Percentiles rank a stretch among this genome's conserved stretches.
Conservation (phyloP, 1,140 invertebrate species). For the Lordiphosa mommai region DNA sequence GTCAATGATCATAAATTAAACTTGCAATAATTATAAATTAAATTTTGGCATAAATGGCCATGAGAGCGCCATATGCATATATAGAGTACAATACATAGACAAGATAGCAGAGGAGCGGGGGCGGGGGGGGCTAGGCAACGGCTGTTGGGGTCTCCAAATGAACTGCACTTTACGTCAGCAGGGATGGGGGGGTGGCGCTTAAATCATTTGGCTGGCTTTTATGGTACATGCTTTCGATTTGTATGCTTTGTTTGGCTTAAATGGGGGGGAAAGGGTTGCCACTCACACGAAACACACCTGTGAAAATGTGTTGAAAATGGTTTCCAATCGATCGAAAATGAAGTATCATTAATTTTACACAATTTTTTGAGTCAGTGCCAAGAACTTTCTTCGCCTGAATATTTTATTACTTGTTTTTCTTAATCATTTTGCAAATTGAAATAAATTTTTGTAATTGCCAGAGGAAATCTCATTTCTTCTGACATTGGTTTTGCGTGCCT, state of each 20-base stretch:
- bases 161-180: conserved; percentile 62
- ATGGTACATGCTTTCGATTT: conserved; percentile 51
- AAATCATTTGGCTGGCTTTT: conserved; percentile 58
- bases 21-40: conserved; percentile 78
- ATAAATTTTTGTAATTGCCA: too few relatives aligned
- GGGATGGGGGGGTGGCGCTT: conserved; percentile 22
- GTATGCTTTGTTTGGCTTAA: conserved; percentile 64
- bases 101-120: neutral
- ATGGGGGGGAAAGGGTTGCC: conserved; percentile 37
- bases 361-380: too few relatives aligned
- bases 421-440: too few relatives aligned
- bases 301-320: too few relatives aligned
- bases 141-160: conserved; percentile 34
- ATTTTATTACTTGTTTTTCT: too few relatives aligned
- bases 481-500: too few relatives aligned
- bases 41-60: conserved; percentile 76
- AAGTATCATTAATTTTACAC: too few relatives aligned
- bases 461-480: too few relatives aligned
- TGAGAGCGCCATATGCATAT: conserved; percentile 49
- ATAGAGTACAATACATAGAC: neutral
- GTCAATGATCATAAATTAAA: conserved; percentile 78
- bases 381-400: too few relatives aligned
- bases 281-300: neutral
- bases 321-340: too few relatives aligned
- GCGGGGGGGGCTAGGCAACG: neutral